These are phyloP conservation scores for Aleiodes testaceus DNA, from an alignment of 2,888 invertebrate genomes.

Conservation along the genomic window DNA sequence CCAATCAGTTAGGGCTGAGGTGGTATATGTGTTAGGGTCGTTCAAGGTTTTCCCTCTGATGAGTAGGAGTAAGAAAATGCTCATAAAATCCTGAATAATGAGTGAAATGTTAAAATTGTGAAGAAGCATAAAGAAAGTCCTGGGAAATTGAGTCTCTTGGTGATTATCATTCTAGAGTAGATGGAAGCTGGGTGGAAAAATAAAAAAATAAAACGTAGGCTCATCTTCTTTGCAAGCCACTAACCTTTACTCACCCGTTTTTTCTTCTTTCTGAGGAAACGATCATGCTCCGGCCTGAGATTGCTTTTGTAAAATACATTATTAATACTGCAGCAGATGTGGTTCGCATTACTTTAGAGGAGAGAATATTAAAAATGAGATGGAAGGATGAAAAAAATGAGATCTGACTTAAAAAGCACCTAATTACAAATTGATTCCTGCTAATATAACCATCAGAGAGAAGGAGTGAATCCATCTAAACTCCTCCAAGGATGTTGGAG, in stretches of 20 bases:
- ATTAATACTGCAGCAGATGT: conserved; percentile 58
- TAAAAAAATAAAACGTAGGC: not conserved
- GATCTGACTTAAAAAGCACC: too few relatives aligned
- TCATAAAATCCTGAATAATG: conserved; percentile 57
- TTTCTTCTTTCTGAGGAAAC: conserved; percentile 37
- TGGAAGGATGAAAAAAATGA: too few relatives aligned
- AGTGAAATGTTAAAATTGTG: conserved; percentile 44
- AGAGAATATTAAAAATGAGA: too few relatives aligned
- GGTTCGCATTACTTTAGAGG: not conserved
- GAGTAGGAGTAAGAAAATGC: conserved; percentile 51
- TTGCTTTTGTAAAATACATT: conserved; percentile 64
- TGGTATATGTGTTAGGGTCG: conserved; percentile 47
- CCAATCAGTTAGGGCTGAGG: conserved; percentile 68
- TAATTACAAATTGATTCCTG: too few relatives aligned
- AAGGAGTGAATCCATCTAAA: conserved; percentile 70
- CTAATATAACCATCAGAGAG: too few relatives aligned
- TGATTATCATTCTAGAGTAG: conserved; percentile 69
- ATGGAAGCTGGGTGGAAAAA: conserved; percentile 52
- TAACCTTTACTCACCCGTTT: conserved; percentile 38
- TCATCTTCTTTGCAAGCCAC: not conserved
- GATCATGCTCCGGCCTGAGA: conserved; percentile 57
- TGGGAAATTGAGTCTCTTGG: conserved; percentile 68
- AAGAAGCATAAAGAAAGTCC: conserved; percentile 42
- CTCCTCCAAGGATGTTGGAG: conserved; percentile 71
- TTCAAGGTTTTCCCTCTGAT: conserved; percentile 43